Evolutionary conservation across 30 jellyfish, hydroid and myxozoan genomes (phyloP), one percentile per base, ranked within the genome.

Genomic region (Pelagia noctiluca): DNA sequence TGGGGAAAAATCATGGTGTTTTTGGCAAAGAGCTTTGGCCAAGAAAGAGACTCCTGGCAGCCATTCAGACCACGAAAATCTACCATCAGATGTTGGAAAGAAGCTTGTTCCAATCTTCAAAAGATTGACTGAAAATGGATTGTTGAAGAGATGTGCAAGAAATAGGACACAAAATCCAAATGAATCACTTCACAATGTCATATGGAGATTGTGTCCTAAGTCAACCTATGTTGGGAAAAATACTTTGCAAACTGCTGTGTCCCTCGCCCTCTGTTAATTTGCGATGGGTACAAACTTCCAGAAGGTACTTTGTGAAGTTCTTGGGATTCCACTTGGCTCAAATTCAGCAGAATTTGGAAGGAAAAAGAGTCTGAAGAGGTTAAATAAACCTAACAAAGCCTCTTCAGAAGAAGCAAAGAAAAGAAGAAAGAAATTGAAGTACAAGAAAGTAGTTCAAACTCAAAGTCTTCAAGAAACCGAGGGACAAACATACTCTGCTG

Each of bases 221-320:
- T 3, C 48, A 32, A 78, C 38, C 1, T 78, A 12, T 78, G 49
- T 33, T 23, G 84, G 89, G 26, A 49, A 28, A 18, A 78, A 38
- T 21, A 61, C 89, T n/a, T 11, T 78, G 34, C 86, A 78, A 13
- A 57, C 84, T 18, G 89, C 83, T 21, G 47, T 63, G 10, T 28
- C 71, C n/a, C 32, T 78, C 12, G 89, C 84, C 5, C 35, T 63
- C 23, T 33, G 82, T 35, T 75, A 63, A 63, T 63, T 63, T 25
- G 13, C 77, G 28, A 28, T 60, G 89, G 87, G 87, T 50, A 35
- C 47, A 11, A 49, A 3, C 33, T 49, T 49, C 24, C 26, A 47
- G 2, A 33, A 22, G 2, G 19, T 28, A 1, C 50, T 75, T 3
- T 75, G 76, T 19, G 50, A 75, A 30, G 10, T 57, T 25, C 5